Base-by-base conservation (phyloP, 1,140 invertebrate genomes). In the Drosophila takahashii region DNA sequence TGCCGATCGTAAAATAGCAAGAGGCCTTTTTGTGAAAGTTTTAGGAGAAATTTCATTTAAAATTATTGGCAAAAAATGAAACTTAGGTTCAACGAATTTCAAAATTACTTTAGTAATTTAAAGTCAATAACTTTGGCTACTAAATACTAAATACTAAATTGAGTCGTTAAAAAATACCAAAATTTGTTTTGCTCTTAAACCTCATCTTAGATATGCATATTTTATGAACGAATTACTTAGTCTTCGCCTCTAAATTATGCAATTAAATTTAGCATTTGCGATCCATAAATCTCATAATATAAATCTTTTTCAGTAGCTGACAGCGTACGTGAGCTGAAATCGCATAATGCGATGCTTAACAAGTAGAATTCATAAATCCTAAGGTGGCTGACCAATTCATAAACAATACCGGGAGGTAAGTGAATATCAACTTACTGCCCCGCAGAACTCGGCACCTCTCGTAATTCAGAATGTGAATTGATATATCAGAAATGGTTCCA, bases 401-500 rank as follows among this genome's bases (percentile, higher is more conserved):
- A 53, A 61, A 57, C 42, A 66, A 57, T 66, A 44, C 69, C 29
- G 13, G 13, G 18, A 45, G 26, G 53, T 59, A 65, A 22, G 44
- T 34, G 22, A 41, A 18, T 41, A 47, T 41, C 41, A 32, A 47
- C 44, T 27, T 47, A 27, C 6, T 47, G 44, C 36, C 36, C 36
- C 26, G 36, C 47, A 56, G 29, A 47, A 34, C 41, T 70, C 50
- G 32, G 27, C 64, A 65, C 64, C 64, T 53, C 29, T 39, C 44
- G 50, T 67, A 67, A 62, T 41, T 81, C 66, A 39, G 27, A 51
- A 27, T 34, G 18, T 48, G 47, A 72, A 86, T 87, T 87, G 84
- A 89, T 89, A 86, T 89, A 64, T 87, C 79, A 75, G 54, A 61
- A 72, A 61, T 34, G 16, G 74, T 58, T 60, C 34, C 60, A 59